These are phyloP conservation scores for Lutjanus erythropterus DNA, from an alignment of 2,113 vertebrate genomes.

Conservation along the genomic window DNA sequence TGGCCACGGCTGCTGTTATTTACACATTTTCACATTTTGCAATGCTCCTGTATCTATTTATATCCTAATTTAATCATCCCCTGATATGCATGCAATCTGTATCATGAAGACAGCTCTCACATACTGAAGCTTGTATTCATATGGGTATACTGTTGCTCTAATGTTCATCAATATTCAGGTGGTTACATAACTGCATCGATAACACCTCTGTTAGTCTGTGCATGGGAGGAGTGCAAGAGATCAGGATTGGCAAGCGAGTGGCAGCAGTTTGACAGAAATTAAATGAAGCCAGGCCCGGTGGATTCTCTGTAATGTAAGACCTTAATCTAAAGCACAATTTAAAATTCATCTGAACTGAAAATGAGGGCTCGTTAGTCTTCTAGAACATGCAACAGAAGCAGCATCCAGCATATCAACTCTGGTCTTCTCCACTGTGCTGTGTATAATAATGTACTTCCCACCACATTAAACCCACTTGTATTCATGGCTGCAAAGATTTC, in stretches of 20 bases:
- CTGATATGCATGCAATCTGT: slow-evolving; percentile 13
- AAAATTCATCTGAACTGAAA: slow-evolving; percentile 3
- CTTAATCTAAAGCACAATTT: not conserved
- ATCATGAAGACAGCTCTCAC: slow-evolving; percentile 26
- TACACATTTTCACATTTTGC: slow-evolving; percentile 8
- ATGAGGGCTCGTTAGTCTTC: not conserved
- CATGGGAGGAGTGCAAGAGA: slow-evolving; percentile 51
- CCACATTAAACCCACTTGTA: not conserved
- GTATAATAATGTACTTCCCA: not conserved
- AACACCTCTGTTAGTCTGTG: slow-evolving; percentile 56
- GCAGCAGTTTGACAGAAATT: slow-evolving; percentile 42
- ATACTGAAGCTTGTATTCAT: slow-evolving; percentile 37
- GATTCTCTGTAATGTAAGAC: slow-evolving; percentile 5
- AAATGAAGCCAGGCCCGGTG: slow-evolving; percentile 3
- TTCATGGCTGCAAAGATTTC: not conserved
- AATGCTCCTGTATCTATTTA: not conserved
- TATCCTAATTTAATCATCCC: not conserved
- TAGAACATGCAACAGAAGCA: slow-evolving; percentile 28
- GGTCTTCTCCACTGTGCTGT: not conserved
- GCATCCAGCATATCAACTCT: not conserved
- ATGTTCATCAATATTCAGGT: slow-evolving; percentile 76
- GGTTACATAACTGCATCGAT: slow-evolving; percentile 73
- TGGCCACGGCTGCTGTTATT: not conserved
- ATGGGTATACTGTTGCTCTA: slow-evolving; percentile 49
- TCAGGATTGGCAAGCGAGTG: slow-evolving; percentile 44